Conservation (phyloP, 2,797 vertebrate genomes). For the Microcaecilia unicolor region DNA sequence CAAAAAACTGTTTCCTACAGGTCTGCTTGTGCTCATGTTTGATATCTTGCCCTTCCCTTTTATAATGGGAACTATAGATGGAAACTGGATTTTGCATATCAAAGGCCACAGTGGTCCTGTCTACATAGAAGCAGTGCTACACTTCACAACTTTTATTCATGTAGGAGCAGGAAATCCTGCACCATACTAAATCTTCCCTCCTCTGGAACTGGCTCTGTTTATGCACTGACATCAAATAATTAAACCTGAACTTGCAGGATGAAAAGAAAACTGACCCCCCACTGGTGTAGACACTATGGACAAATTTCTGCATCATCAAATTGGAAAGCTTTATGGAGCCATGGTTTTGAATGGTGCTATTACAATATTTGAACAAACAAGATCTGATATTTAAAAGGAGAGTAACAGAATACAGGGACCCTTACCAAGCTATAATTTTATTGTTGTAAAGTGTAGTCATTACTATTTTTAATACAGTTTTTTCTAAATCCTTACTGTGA, state of each 20-base stretch:
- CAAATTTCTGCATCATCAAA: conserved; percentile 33
- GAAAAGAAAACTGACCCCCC: conserved; percentile 47
- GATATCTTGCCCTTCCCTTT: conserved; percentile 55
- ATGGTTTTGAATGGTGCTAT: conserved; percentile 37
- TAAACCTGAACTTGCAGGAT: conserved; percentile 33
- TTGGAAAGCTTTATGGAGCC: conserved; percentile 34
- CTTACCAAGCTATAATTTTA: too few relatives aligned
- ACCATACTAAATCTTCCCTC: conserved; percentile 32
- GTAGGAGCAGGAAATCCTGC: conserved; percentile 47
- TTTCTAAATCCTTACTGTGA: too few relatives aligned
- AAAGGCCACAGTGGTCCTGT: conserved; percentile 61
- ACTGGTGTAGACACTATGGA: conserved; percentile 25
- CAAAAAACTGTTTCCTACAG: conserved; percentile 42
- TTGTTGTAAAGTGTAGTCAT: too few relatives aligned
- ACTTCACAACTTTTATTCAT: too few relatives aligned
- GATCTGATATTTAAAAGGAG: conserved; percentile 8
- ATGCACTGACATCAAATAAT: conserved; percentile 38
- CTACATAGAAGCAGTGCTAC: too few relatives aligned
- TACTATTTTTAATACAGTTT: too few relatives aligned
- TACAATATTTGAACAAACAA: conserved; percentile 31
- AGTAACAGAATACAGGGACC: background rate
- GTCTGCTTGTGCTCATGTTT: conserved; percentile 46
- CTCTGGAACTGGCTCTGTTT: conserved; percentile 36
- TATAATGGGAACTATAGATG: conserved; percentile 50
- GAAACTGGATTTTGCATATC: conserved; percentile 63